Base-by-base conservation (phyloP, 2,797 vertebrate species). In the Halcyon chelicuti region DNA sequence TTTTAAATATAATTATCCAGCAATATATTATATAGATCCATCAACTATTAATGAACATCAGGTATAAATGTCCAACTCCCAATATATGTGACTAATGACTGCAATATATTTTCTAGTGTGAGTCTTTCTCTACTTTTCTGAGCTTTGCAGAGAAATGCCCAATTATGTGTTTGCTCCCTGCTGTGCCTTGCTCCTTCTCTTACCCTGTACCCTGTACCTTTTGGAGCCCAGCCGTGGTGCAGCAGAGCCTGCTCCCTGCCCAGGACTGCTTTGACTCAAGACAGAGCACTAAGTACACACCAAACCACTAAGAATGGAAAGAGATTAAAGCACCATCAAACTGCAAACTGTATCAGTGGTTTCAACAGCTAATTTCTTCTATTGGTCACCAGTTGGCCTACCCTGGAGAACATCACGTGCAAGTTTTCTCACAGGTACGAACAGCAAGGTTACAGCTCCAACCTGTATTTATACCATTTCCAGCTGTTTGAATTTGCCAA, bases 21-120 rank as follows among this genome's bases (percentile, higher is more conserved):
- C 47, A 70, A 82, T 93, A 26, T 76, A 82, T 90, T 90, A 62
- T 73, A 80, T 78, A 90, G 82, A 68, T 82, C 42, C 44, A 88
- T 94, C 60, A 94, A 88, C 61, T 95, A 82, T 79, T 96, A 95
- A 96, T 94, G 86, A 96, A 80, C 17, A 79, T 23, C 95, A 96
- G 88, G 88, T 95, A 91, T 77, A 95, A 95, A 68, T 61, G 74
- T 96, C 83, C 51, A 73, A 13, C 67, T 86, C 37, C n/a, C 86
- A 77, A 71, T 82, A 88, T 47, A 40, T 23, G 31, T 89, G 93
- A 95, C 44, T 93, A 93, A 95, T 92, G 88, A 74, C 67, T 40
- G 67, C 49, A 92, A 91, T 95, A 71, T 79, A 95, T 89, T 96
- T 93, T 67, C 74, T 58, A 4, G 15, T 17, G 22, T 74, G 35